Percentiles rank a stretch among this genome's conserved stretches.
Conservation (phyloP, 2,797 vertebrate species). For the Scarus forsteni region DNA sequence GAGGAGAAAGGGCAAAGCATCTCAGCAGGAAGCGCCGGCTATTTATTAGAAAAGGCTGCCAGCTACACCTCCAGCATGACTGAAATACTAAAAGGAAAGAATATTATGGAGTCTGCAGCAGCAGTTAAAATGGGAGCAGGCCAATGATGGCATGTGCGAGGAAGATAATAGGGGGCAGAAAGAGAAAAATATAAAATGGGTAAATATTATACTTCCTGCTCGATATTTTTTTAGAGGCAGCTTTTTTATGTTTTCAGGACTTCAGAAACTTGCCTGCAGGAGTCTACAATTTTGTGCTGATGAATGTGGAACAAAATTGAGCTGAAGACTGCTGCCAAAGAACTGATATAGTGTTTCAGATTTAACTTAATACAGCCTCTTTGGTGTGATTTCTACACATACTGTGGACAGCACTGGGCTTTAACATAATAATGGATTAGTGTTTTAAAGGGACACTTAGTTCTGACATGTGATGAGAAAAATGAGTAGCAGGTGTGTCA, state of each 20-base stretch:
- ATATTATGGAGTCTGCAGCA: conserved; percentile 27
- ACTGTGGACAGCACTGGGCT: too few relatives aligned
- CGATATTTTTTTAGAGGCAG: conserved; percentile 2
- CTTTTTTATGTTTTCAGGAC: conserved; percentile 15
- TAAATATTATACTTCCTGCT: conserved; percentile 31
- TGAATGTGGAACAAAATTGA: not conserved
- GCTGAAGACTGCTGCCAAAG: not conserved
- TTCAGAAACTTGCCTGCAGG: conserved; percentile 3
- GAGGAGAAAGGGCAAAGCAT: conserved; percentile 55
- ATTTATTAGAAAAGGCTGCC: conserved; percentile 59
- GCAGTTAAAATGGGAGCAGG: conserved; percentile 26
- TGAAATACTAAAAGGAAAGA: conserved; percentile 42
- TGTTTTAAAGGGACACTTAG: too few relatives aligned
- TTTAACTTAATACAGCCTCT: too few relatives aligned
- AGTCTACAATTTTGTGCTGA: conserved; percentile 14
- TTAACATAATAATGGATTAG: too few relatives aligned
- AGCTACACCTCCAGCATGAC: conserved; percentile 56
- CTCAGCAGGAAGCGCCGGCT: conserved; percentile 48
- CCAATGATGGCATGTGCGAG: conserved; percentile 34
- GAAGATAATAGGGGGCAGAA: conserved; percentile 25
- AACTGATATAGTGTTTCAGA: not conserved
- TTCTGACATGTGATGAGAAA: too few relatives aligned
- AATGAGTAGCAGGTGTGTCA: too few relatives aligned
- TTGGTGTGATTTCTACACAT: too few relatives aligned
- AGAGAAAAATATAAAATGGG: conserved; percentile 30